These are phyloP conservation scores for Petroica traversi DNA, from an alignment of 2,113 vertebrate genomes.

Conservation along the genomic window DNA sequence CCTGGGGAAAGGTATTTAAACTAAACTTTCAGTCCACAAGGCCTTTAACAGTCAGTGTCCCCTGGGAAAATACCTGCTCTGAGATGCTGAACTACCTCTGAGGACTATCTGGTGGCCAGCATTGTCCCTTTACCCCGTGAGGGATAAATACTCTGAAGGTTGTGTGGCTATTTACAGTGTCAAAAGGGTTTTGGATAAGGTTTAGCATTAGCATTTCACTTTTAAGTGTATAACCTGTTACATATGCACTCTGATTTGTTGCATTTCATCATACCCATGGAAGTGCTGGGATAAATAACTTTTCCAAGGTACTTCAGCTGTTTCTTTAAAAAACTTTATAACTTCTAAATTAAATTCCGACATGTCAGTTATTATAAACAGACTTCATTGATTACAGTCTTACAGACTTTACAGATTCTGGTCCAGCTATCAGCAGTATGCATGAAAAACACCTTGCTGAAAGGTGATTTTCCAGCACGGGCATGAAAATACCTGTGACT, in stretches of 20 bases:
- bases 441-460: neutral
- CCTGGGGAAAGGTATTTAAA: neutral
- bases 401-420: neutral
- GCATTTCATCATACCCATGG: neutral
- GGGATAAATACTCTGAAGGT: neutral
- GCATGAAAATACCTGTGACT: neutral
- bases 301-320: neutral
- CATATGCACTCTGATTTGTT: neutral
- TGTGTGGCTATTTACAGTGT: neutral
- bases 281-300: neutral
- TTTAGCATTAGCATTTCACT: neutral
- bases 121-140: neutral
- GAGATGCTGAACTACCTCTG: fast-evolving
- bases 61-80: neutral
- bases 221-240: neutral
- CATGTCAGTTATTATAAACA: neutral
- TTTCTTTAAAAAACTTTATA: neutral
- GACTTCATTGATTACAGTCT: neutral
- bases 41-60: neutral
- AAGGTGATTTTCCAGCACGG: neutral
- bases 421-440: neutral
- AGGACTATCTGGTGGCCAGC: neutral
- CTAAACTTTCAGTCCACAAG: fast-evolving
- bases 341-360: neutral
- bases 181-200: neutral